Percentiles rank a stretch among this genome's conserved stretches.
These are phyloP conservation scores for Malurus melanocephalus DNA, from an alignment of 2,113 vertebrate genomes.

Conservation along the genomic window DNA sequence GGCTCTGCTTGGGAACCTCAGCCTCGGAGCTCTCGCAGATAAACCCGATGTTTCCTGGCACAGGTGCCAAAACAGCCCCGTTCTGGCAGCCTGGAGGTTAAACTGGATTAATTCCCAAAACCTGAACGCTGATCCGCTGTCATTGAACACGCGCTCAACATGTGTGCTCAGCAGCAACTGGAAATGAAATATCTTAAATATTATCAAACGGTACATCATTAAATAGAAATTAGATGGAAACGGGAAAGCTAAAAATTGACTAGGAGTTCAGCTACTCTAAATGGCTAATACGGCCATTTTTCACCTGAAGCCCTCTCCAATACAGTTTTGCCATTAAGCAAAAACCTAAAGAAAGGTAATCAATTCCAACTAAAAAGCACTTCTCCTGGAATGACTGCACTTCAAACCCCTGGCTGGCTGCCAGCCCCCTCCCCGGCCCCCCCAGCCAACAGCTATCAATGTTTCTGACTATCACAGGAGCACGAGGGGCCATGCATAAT, in stretches of 20 bases:
- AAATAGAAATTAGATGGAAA: constrained; percentile 66
- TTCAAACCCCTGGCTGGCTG: constrained; percentile 74
- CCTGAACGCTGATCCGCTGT: not conserved
- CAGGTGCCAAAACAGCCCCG: not conserved
- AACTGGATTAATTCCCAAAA: not conserved
- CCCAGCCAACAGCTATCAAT: constrained; percentile 72
- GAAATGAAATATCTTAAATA: constrained; percentile 28
- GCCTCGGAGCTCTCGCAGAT: not conserved
- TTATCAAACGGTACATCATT: constrained; percentile 56
- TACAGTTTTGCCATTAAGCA: constrained; percentile 73
- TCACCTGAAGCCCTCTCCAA: constrained; percentile 75
- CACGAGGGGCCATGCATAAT: constrained; percentile 80
- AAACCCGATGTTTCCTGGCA: not conserved
- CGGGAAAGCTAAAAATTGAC: constrained; percentile 66
- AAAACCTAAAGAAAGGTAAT: constrained; percentile 77
- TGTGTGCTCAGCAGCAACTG: constrained; percentile 10
- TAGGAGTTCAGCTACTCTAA: constrained; percentile 67
- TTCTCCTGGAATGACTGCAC: constrained; percentile 67
- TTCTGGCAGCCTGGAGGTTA: constrained; percentile 27
- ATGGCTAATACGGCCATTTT: constrained; percentile 67
- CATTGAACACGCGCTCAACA: not conserved
- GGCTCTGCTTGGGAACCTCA: not conserved
- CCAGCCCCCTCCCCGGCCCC: constrained; percentile 57
- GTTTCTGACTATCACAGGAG: constrained; percentile 67
- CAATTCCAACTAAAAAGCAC: constrained; percentile 81